phyloP scores from a whole-genome alignment of 2,888 invertebrate genomes.

The Pilophorus perplexus region DNA sequence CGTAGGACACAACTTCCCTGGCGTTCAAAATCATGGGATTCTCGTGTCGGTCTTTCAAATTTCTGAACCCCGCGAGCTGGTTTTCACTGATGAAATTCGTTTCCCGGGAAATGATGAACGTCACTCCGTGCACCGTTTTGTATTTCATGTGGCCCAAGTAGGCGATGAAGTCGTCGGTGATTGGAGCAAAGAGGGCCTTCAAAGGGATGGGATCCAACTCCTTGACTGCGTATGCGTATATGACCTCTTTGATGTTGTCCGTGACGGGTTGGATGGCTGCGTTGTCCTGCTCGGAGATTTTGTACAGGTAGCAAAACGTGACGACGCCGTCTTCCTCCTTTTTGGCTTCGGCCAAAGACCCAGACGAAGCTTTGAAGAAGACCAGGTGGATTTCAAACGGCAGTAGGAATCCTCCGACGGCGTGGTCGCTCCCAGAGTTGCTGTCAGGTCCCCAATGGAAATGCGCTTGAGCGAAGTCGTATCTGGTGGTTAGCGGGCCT shows the following conservation, averaged over 20 bases:
- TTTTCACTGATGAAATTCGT: slow-evolving; percentile 7
- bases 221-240: slow-evolving; percentile 9
- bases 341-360: slow-evolving; percentile 16
- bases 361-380: slow-evolving; percentile 20
- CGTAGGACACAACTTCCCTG: neutral
- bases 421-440: slow-evolving; percentile 66
- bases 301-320: slow-evolving; percentile 24
- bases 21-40: slow-evolving; percentile 25
- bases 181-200: neutral
- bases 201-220: slow-evolving; percentile 7
- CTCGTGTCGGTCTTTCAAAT: slow-evolving; percentile 30
- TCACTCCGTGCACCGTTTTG: slow-evolving; percentile 28
- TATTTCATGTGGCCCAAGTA: slow-evolving; percentile 35
- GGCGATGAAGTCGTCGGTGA: slow-evolving; percentile 30
- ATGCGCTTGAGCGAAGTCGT: slow-evolving; percentile 65
- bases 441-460: slow-evolving; percentile 67
- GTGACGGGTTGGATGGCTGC: slow-evolving; percentile 9
- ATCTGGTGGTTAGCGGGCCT: slow-evolving; percentile 62
- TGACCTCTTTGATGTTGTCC: slow-evolving; percentile 17
- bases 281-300: slow-evolving; percentile 30
- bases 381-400: slow-evolving; percentile 38
- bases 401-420: slow-evolving; percentile 55
- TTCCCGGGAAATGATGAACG: slow-evolving; percentile 27
- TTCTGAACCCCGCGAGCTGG: slow-evolving; percentile 16
- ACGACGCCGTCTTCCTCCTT: slow-evolving; percentile 31